phyloP scores from a whole-genome alignment of 35 echinoderm and acorn worm species.

The Anneissia japonica region DNA sequence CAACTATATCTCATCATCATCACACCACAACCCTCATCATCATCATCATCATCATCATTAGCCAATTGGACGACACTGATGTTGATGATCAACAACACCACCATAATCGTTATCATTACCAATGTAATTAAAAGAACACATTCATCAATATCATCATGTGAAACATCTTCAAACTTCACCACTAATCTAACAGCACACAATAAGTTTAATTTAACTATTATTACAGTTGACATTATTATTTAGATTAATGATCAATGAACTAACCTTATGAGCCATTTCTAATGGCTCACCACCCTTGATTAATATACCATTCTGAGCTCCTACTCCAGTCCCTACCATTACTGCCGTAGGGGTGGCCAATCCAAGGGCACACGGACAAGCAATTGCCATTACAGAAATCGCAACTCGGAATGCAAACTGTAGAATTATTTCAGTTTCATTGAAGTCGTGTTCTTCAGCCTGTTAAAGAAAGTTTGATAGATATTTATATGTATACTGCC shows the following conservation, averaged over 20 bases:
- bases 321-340: constrained; percentile 95
- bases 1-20: no score
- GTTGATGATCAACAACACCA: no score
- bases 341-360: constrained; percentile 97
- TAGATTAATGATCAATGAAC: background rate
- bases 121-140: no score
- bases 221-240: no score
- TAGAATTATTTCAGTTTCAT: constrained; percentile 37
- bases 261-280: constrained; percentile 89
- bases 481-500: background rate
- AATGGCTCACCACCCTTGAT: constrained; percentile 98
- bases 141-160: no score
- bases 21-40: no score
- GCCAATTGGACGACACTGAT: no score
- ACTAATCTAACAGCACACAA: no score
- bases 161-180: no score
- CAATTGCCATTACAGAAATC: constrained; percentile 89
- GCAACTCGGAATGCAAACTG: constrained; percentile 78
- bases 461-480: background rate
- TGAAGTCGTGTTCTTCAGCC: constrained; percentile 11
- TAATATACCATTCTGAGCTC: constrained; percentile 74
- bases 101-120: no score
- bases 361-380: constrained; percentile 90
- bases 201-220: no score
- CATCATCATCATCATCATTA: no score